Conservation (phyloP, 2,113 vertebrate species). For the Dryoscopus gambensis region DNA sequence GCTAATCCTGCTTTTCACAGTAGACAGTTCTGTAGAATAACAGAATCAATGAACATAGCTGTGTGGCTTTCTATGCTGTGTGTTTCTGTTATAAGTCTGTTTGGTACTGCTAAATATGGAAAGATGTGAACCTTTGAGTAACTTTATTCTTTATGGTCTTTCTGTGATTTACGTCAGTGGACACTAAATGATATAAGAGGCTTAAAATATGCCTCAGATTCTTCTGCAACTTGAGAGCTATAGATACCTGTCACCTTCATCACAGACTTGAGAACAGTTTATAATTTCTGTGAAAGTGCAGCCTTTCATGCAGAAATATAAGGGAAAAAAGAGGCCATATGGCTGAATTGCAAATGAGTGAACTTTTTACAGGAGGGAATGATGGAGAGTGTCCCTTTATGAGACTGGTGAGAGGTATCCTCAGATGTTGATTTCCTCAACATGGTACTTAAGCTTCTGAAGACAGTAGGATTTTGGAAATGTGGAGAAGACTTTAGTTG, state of each 20-base stretch:
- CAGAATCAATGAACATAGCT: background rate
- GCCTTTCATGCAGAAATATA: background rate
- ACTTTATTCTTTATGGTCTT: background rate
- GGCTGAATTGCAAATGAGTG: background rate
- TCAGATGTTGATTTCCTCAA: background rate
- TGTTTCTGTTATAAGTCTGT: background rate
- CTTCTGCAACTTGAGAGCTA: background rate
- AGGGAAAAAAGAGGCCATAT: background rate
- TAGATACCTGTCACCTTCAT: background rate
- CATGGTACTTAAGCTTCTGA: background rate
- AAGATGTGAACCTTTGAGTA: background rate
- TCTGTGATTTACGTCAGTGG: background rate
- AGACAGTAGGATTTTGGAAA: background rate
- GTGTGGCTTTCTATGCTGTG: background rate
- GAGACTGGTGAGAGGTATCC: background rate
- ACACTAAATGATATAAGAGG: background rate
- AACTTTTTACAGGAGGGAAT: background rate
- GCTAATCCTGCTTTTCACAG: background rate
- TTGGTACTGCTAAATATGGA: background rate
- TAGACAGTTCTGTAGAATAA: background rate
- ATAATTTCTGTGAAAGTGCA: background rate
- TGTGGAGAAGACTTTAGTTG: background rate
- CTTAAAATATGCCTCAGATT: background rate
- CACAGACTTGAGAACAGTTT: background rate
- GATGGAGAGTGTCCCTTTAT: background rate